These are phyloP conservation scores for Drosophila flavopinicola DNA, from an alignment of 2,888 invertebrate genomes.

Conservation along the genomic window DNA sequence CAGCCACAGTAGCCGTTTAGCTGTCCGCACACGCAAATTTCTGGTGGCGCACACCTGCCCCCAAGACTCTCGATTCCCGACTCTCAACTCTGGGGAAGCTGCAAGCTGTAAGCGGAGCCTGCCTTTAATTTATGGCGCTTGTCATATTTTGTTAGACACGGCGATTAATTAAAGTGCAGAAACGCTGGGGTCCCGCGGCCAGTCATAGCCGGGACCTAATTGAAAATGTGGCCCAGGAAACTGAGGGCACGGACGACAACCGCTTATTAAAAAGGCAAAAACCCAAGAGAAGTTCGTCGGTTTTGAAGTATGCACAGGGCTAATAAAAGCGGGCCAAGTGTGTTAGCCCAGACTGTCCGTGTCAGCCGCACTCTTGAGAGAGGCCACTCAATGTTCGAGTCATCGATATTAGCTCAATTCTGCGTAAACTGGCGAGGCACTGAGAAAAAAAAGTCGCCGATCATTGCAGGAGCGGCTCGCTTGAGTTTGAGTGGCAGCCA, in stretches of 20 bases:
- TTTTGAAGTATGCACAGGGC: constrained; percentile 70
- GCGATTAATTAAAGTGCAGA: constrained; percentile 77
- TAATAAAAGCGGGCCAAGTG: constrained; percentile 66
- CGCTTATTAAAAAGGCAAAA: constrained; percentile 74
- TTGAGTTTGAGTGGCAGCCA: constrained; percentile 69
- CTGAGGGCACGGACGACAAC: constrained; percentile 60
- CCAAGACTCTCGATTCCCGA: constrained; percentile 9
- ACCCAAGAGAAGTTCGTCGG: constrained; percentile 19
- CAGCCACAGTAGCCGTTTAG: constrained; percentile 71
- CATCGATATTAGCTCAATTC: constrained; percentile 81
- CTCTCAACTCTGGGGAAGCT: constrained; percentile 29
- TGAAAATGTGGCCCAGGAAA: constrained; percentile 69
- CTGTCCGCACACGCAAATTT: constrained; percentile 80
- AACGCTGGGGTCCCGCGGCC: constrained; percentile 30
- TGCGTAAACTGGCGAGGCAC: constrained; percentile 56
- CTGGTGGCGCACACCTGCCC: constrained; percentile 52
- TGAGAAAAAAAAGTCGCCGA: constrained; percentile 63
- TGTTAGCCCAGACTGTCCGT: constrained; percentile 17
- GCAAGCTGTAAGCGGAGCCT: constrained; percentile 27
- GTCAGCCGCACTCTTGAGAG: constrained; percentile 19
- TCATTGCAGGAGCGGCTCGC: constrained; percentile 75
- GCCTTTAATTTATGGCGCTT: constrained; percentile 77
- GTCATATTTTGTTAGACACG: constrained; percentile 80
- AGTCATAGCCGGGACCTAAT: constrained; percentile 55
- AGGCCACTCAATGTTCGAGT: constrained; percentile 75